Evolutionary conservation across 1,140 invertebrate species (phyloP), one percentile per base, ranked within the genome.

Genomic region (Rhagoletis pomonella): DNA sequence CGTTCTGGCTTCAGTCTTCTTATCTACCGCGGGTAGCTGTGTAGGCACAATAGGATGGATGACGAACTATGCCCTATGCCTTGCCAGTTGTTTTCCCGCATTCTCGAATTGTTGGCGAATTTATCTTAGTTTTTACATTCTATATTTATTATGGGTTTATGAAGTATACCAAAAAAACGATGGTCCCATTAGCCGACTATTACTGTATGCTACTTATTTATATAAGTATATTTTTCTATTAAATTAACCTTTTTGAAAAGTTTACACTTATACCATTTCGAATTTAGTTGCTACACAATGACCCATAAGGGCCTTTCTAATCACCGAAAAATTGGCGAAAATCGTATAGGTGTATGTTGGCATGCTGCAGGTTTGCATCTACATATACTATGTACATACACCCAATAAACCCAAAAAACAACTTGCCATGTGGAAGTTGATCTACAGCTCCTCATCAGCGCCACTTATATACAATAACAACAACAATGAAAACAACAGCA

Each of bases 401-500:
- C 14, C 3, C 14, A 62, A 6, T 3, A 44, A 42, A 17, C 39
- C 39, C 17, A 73, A 73, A 73, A 55, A 44, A 73, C 3, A n/a
- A n/a, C n/a, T n/a, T n/a, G n/a, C 47, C 73, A 81, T 55, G 44
- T 50, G 2, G 44, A 81, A 55, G 50, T 55, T 81, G 73, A 81
- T 81, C 73, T 29, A 29, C 50, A 81, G 73, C 47, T 81, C 19
- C 44, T 50, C 73, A 81, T 55, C 73, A 19, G 14, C 50, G n/a
- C 47, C 85, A 67, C 65, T 67, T 62, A 86, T 29, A 67, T 44
- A 10, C 44, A 67, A 17, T 17, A 86, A 86, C 84, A 85, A 86
- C 85, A 86, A 64, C 55, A 62, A 62, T 6, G 14, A n/a, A 4
- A 42, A n/a, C 4, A 42, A 50, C 3, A 85, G 14, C 12, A 86